These are phyloP conservation scores for Cheilosia scutellata DNA, from an alignment of 2,888 invertebrate genomes.

Conservation along the genomic window DNA sequence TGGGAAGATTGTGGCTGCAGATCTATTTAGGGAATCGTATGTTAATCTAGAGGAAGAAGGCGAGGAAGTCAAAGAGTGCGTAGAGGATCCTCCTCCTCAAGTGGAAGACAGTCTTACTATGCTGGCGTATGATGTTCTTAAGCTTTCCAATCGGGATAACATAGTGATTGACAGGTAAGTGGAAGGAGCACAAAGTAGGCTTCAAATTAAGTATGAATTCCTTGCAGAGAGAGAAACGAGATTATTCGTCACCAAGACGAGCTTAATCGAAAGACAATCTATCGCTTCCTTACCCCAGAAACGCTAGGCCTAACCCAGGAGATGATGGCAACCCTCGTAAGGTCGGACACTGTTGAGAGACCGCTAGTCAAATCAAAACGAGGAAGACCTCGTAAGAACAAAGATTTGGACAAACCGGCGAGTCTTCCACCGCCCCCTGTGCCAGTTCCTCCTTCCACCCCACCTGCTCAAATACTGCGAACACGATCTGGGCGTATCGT, in stretches of 20 bases:
- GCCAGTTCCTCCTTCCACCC: not conserved
- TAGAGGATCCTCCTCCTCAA: constrained; percentile 24
- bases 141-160: constrained; percentile 80
- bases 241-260: constrained; percentile 80
- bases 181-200: not conserved
- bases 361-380: constrained; percentile 71
- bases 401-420: constrained; percentile 24
- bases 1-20: constrained; percentile 77
- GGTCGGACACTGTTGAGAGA: constrained; percentile 39
- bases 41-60: constrained; percentile 62
- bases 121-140: constrained; percentile 81
- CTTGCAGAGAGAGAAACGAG: constrained; percentile 81
- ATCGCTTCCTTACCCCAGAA: constrained; percentile 81
- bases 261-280: constrained; percentile 81
- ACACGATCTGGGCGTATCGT: constrained; percentile 81
- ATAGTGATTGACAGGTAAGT: constrained; percentile 82
- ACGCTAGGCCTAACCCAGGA: constrained; percentile 78
- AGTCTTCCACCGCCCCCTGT: not conserved
- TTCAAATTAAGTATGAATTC: not conserved
- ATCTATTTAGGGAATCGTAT: constrained; percentile 71
- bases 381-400: constrained; percentile 78
- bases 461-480: constrained; percentile 63
- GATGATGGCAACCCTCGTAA: constrained; percentile 45
- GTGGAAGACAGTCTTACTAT: constrained; percentile 79
- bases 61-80: constrained; percentile 29